Conservation (phyloP, 2,888 invertebrate genomes). For the Temnothorax rugatulus region DNA sequence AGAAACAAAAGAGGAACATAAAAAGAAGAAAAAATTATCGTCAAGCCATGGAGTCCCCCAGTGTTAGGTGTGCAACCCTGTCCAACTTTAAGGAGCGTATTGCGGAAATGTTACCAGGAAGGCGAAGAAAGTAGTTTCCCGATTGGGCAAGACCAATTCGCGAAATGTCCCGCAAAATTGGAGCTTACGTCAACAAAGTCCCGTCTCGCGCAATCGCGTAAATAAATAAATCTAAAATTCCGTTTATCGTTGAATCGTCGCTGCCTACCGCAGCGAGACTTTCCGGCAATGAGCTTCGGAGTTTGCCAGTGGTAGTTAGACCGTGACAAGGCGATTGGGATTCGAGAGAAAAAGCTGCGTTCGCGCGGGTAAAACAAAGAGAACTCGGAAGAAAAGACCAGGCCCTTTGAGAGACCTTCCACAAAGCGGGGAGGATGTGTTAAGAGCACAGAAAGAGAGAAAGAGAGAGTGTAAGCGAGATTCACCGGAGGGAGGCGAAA, state of each 20-base stretch:
- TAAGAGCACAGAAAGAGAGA: conserved; percentile 17
- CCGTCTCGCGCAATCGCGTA: conserved; percentile 2
- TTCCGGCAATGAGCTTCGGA: conserved; percentile 7
- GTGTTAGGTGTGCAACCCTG: neutral
- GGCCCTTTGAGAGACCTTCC: conserved; percentile 38
- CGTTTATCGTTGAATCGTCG: neutral
- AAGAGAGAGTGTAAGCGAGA: conserved; percentile 20
- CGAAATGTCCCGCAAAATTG: conserved; percentile 15
- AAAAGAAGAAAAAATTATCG: conserved; percentile 42
- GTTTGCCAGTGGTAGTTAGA: conserved; percentile 19
- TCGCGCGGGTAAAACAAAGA: conserved; percentile 33
- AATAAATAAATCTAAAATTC: conserved; percentile 43
- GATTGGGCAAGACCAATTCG: conserved; percentile 3
- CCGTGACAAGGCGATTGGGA: conserved; percentile 23
- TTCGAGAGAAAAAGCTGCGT: neutral
- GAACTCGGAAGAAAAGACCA: conserved; percentile 36
- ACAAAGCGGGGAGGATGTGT: conserved; percentile 29
- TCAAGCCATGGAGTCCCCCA: conserved; percentile 7
- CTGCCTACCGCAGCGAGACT: neutral
- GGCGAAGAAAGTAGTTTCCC: conserved; percentile 6
- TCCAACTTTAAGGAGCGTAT: conserved; percentile 2
- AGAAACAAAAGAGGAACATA: conserved; percentile 25
- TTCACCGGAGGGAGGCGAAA: neutral
- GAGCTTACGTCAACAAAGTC: conserved; percentile 21
- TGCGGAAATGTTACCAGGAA: neutral